A percentile compares a stretch with the other conserved stretches of the same genome.
Conservation (phyloP, 23 tunicate genomes). For the Halocynthia aurantium region DNA sequence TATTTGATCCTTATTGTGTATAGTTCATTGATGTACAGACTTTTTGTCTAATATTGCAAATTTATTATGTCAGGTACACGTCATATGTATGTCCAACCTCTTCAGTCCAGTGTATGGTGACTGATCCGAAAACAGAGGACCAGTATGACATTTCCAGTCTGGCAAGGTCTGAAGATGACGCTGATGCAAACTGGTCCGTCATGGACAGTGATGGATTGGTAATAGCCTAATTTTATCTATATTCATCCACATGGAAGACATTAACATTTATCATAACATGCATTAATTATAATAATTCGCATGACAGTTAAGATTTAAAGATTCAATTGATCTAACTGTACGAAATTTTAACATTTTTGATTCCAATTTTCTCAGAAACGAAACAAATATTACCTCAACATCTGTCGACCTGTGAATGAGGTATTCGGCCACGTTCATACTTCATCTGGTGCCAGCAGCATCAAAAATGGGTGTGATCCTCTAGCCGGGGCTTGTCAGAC, state of each 20-base stretch:
- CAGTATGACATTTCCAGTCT: slow-evolving; percentile 60
- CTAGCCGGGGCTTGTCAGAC: slow-evolving; percentile 60
- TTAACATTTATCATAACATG: no score
- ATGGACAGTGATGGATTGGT: slow-evolving; percentile 22
- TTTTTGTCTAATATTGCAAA: no score
- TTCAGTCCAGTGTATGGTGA: slow-evolving; percentile 53
- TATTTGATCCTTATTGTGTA: not conserved
- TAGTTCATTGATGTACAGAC: no score
- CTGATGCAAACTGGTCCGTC: slow-evolving; percentile 64
- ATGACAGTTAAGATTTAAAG: no score
- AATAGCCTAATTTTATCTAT: not conserved
- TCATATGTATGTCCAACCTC: slow-evolving; percentile 56
- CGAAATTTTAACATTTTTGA: no score
- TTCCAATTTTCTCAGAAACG: not conserved
- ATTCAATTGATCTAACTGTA: no score
- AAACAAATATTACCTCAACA: slow-evolving; percentile 50
- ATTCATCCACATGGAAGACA: no score
- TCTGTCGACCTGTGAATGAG: slow-evolving; percentile 60
- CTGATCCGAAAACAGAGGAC: slow-evolving; percentile 25
- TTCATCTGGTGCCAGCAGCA: not conserved
- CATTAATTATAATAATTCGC: no score
- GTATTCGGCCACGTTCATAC: not conserved
- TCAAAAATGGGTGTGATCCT: slow-evolving; percentile 32
- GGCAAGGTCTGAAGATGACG: slow-evolving; percentile 52
- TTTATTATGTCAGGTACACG: slow-evolving; percentile 34